Conservation (phyloP, 2,113 vertebrate genomes). For the Serilophus lunatus region DNA sequence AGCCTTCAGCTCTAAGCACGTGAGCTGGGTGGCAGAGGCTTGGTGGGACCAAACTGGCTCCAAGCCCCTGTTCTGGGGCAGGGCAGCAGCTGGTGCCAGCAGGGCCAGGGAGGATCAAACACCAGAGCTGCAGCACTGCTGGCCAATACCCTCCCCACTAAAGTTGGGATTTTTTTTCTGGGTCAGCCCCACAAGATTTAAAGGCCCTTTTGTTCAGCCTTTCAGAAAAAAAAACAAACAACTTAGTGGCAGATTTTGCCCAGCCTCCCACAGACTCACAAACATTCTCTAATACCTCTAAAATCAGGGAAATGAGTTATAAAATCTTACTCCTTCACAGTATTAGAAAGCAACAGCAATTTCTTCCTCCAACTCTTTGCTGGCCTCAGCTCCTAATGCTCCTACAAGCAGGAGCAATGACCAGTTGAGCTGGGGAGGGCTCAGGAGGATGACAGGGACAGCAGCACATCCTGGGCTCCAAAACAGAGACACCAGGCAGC, state of each 20-base stretch:
- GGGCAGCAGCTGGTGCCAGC: neutral
- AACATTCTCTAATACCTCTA: neutral
- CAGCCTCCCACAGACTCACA: neutral
- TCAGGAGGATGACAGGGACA: accelerated
- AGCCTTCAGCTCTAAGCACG: neutral
- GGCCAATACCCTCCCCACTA: neutral
- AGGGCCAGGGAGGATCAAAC: neutral
- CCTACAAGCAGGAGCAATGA: accelerated
- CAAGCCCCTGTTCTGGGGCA: neutral
- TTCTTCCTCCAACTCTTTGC: neutral
- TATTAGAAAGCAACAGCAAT: neutral
- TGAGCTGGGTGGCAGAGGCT: neutral
- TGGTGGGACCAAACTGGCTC: neutral
- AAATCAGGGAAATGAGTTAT: neutral
- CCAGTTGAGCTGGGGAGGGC: accelerated
- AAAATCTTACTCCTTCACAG: neutral
- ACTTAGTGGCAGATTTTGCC: neutral
- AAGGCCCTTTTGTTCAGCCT: neutral
- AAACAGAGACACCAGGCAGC: neutral
- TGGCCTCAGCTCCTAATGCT: neutral
- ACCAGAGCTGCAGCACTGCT: neutral
- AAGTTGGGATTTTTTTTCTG: neutral
- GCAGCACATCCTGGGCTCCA: neutral
- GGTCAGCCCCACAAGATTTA: neutral
- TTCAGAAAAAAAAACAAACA: neutral